Conservation (phyloP, 1,140 invertebrate genomes). For the Drosophila trapezifrons region DNA sequence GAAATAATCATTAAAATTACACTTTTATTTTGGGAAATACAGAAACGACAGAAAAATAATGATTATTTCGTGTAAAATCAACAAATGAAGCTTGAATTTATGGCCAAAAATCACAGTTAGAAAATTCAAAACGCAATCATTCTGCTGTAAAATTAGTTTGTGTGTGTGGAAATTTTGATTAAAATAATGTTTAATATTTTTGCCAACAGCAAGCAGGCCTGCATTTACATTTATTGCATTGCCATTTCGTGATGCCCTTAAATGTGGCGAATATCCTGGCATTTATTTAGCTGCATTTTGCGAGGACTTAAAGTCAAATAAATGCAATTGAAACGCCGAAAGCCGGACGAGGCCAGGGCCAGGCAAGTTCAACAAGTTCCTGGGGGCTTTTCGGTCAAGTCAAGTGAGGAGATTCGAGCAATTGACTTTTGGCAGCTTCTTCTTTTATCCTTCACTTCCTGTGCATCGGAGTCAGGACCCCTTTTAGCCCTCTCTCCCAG, state of each 20-base stretch:
- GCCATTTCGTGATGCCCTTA: no score
- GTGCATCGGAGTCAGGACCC: background rate
- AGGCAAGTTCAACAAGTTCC: conserved; percentile 40
- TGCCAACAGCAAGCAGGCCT: no score
- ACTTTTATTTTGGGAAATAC: no score
- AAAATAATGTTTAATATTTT: conserved; percentile 16
- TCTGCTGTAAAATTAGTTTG: conserved; percentile 23
- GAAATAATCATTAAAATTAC: no score
- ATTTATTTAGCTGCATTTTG: conserved; percentile 15
- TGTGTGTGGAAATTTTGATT: background rate
- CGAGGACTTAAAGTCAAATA: background rate
- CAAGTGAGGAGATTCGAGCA: conserved; percentile 39
- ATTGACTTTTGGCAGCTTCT: conserved; percentile 48
- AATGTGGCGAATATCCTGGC: conserved; percentile 8
- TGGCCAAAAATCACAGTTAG: background rate
- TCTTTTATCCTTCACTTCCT: conserved; percentile 6
- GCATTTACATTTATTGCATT: background rate
- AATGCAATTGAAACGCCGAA: background rate
- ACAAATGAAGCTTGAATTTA: background rate
- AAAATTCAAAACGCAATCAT: background rate
- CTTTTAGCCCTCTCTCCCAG: background rate
- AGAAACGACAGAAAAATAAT: no score
- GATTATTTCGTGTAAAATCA: no score
- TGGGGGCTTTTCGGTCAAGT: conserved; percentile 24
- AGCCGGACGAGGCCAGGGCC: background rate